phyloP scores from a whole-genome alignment of 2,113 vertebrate species.

The Bettongia penicillata region DNA sequence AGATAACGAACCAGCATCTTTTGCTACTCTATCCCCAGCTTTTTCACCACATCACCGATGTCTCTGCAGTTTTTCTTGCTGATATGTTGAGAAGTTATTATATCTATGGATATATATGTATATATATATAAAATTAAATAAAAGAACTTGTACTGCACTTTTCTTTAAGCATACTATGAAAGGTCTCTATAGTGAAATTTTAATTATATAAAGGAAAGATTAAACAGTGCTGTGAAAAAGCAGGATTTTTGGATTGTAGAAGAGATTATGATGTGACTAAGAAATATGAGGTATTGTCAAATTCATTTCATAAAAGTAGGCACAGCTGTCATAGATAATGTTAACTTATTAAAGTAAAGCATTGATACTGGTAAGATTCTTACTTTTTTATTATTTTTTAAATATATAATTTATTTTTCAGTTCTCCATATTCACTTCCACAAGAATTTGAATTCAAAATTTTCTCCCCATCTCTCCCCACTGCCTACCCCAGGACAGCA shows the following conservation, averaged over 20 bases:
- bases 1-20: background rate
- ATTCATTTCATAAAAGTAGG: background rate
- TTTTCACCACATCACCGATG: background rate
- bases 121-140: background rate
- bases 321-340: background rate
- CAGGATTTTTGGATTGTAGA: background rate
- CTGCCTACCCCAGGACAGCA: too few species aligned
- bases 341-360: background rate
- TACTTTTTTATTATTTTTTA: too few species aligned
- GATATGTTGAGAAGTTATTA: background rate
- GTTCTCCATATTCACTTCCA: too few species aligned
- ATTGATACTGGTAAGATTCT: background rate
- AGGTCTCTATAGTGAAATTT: slow-evolving; percentile 2
- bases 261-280: background rate
- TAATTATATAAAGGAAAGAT: slow-evolving; percentile 13
- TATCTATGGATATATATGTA: background rate
- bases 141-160: background rate
- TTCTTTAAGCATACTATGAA: background rate
- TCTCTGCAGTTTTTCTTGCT: background rate
- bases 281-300: background rate
- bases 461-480: background rate
- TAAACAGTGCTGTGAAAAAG: background rate
- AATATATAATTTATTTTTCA: too few species aligned
- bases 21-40: background rate
- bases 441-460: too few species aligned